Evolutionary conservation across 2,113 vertebrate genomes (phyloP).

Genomic region (Notothenia rossii): DNA sequence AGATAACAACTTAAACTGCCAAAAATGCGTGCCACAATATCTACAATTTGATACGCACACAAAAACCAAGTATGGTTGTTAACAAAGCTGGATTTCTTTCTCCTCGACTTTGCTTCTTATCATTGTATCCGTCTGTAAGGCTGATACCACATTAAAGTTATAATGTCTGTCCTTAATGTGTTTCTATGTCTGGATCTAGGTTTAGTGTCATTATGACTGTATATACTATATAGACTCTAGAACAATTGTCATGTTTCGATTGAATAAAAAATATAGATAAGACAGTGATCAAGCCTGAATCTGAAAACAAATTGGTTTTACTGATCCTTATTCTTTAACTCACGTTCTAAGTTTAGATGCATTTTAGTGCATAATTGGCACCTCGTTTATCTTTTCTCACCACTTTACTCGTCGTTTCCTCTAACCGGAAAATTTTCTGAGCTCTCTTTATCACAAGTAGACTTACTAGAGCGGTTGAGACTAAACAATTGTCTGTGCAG

Average conservation of each 20-base stretch:
- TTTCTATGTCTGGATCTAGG: background rate
- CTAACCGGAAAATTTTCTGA: background rate
- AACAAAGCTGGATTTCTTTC: constrained; percentile 2
- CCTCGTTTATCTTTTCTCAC: background rate
- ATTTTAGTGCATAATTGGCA: background rate
- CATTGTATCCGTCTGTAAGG: background rate
- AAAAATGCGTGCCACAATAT: constrained; percentile 1
- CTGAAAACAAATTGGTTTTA: background rate
- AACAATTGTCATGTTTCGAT: background rate
- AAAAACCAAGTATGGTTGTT: constrained; percentile 3
- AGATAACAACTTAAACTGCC: background rate
- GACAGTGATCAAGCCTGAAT: background rate
- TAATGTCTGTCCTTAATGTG: background rate
- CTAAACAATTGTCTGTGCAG: background rate
- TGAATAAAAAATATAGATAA: background rate
- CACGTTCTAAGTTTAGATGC: background rate
- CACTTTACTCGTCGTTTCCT: background rate
- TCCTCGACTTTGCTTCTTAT: constrained; percentile 2
- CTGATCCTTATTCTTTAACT: background rate
- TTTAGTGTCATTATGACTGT: background rate
- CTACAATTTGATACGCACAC: background rate
- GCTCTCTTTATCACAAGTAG: background rate
- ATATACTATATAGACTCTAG: too few relatives aligned
- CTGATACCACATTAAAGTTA: background rate
- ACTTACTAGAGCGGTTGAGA: too few relatives aligned